These are phyloP conservation scores for Tholera decimalis DNA, from an alignment of 2,888 invertebrate species.

Conservation along the genomic window DNA sequence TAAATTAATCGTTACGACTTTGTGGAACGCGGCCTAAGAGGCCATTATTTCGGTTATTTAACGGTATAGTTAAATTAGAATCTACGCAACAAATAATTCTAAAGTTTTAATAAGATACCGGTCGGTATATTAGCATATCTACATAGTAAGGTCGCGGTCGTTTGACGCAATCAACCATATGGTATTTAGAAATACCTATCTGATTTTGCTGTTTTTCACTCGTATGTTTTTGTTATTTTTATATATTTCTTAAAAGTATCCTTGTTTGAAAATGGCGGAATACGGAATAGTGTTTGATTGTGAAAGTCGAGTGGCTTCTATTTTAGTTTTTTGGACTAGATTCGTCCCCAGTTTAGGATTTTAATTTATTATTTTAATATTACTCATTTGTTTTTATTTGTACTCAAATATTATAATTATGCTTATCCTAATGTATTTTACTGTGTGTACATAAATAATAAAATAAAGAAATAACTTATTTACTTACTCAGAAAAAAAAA, in stretches of 20 bases:
- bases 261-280: background rate
- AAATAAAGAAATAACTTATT: too few relatives aligned
- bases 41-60: slow-evolving; percentile 34
- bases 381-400: too few relatives aligned
- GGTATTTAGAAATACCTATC: slow-evolving; percentile 38
- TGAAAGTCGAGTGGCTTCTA: background rate
- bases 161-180: slow-evolving; percentile 46
- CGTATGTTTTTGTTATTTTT: background rate
- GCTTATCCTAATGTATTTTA: too few relatives aligned
- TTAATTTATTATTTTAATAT: too few relatives aligned
- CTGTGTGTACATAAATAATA: too few relatives aligned
- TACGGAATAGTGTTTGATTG: background rate
- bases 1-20: too few relatives aligned
- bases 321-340: background rate
- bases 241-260: background rate
- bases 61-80: slow-evolving; percentile 40
- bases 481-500: too few relatives aligned
- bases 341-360: too few relatives aligned
- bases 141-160: slow-evolving; percentile 65
- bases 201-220: background rate
- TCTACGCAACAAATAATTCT: slow-evolving; percentile 49
- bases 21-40: too few relatives aligned
- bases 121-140: slow-evolving; percentile 56
- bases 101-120: slow-evolving; percentile 26
- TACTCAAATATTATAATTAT: too few relatives aligned